Evolutionary conservation across 2,113 vertebrate genomes (phyloP).

Genomic region (Pelmatolapia mariae): DNA sequence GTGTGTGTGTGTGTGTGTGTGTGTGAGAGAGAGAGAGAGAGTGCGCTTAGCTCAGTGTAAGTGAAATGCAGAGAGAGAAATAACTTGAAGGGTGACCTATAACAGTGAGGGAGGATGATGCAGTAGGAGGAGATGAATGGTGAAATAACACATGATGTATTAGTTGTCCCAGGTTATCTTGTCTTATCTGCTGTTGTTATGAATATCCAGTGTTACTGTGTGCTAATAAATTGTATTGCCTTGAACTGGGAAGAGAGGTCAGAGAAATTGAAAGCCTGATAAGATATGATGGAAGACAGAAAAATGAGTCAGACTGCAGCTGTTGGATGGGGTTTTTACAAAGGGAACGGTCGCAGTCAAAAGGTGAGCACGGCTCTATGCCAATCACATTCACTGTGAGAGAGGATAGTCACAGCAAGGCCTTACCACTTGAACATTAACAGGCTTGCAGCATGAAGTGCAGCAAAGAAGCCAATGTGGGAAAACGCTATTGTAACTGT

Average conservation of each 20-base stretch:
- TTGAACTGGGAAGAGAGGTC: background rate
- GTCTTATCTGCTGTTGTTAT: background rate
- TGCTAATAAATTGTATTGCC: background rate
- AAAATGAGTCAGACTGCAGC: background rate
- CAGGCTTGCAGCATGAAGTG: background rate
- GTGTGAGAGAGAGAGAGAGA: accelerated
- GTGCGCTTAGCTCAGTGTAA: background rate
- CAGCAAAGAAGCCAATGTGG: background rate
- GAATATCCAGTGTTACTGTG: background rate
- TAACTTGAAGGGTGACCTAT: background rate
- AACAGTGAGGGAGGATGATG: background rate
- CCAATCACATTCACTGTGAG: background rate
- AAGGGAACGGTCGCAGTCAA: background rate
- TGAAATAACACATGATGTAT: background rate
- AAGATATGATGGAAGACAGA: background rate
- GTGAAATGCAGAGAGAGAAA: background rate
- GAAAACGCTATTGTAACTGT: background rate
- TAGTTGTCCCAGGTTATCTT: background rate
- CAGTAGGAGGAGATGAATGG: background rate
- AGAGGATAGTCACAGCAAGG: too few species aligned
- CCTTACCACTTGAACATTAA: background rate
- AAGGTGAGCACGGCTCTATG: background rate
- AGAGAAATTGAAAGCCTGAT: background rate
- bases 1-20: background rate
- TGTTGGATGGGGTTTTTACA: background rate